These are phyloP conservation scores for Stichodactyla helianthus DNA, from an alignment of 64 coral and sea anemone species.

Conservation along the genomic window DNA sequence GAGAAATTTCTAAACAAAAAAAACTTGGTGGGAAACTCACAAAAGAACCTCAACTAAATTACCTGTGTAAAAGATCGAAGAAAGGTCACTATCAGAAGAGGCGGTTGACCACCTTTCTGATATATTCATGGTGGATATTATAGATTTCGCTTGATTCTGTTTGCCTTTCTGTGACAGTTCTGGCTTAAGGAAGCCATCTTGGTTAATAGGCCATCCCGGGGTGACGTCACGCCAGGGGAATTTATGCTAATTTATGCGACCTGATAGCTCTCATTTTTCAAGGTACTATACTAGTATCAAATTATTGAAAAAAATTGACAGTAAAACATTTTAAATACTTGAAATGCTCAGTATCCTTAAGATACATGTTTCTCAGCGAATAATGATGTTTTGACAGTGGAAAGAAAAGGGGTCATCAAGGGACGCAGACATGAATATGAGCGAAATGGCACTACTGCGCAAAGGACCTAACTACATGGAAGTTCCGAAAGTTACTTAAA, in stretches of 20 bases:
- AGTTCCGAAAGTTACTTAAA: too few species aligned
- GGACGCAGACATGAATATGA: background rate
- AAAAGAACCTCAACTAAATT: slow-evolving; percentile 7
- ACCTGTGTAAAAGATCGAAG: slow-evolving; percentile 86
- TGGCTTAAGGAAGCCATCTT: slow-evolving; percentile 93
- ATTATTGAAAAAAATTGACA: background rate
- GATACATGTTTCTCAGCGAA: background rate
- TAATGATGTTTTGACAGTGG: too few species aligned
- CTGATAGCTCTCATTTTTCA: background rate
- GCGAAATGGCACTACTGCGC: background rate
- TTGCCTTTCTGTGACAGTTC: slow-evolving; percentile 95
- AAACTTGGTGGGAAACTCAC: slow-evolving; percentile 6
- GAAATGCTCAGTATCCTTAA: background rate
- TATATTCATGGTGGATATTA: slow-evolving; percentile 76
- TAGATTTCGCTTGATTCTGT: slow-evolving; percentile 85
- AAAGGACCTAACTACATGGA: background rate
- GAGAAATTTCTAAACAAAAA: slow-evolving; percentile 25
- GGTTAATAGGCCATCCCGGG: slow-evolving; percentile 28
- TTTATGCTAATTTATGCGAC: slow-evolving; percentile 79
- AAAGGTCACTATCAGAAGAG: slow-evolving; percentile 97
- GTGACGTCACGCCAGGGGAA: slow-evolving; percentile 77
- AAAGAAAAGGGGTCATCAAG: background rate
- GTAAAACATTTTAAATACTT: background rate
- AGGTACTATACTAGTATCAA: background rate
- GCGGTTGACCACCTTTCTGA: slow-evolving; percentile 98